Percentiles rank a stretch among this genome's conserved stretches.
Conservation (phyloP, 2,113 vertebrate genomes). For the Cinclus cinclus region DNA sequence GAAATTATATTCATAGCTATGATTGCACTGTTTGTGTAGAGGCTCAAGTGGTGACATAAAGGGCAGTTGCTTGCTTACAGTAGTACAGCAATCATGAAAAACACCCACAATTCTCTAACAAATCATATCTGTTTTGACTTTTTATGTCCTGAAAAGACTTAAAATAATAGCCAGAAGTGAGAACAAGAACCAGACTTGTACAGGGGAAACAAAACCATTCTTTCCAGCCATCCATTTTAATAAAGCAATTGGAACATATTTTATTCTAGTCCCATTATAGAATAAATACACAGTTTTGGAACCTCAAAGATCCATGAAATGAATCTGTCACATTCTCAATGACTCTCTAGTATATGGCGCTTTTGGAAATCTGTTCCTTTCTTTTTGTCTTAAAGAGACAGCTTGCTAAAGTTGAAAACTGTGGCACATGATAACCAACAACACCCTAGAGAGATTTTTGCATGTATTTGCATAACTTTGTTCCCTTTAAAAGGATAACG, state of each 20-base stretch:
- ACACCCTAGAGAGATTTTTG: background rate
- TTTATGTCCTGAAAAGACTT: background rate
- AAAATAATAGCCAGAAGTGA: background rate
- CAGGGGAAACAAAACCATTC: background rate
- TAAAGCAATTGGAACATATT: background rate
- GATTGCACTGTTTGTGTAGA: background rate
- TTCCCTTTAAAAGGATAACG: background rate
- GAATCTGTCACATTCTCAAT: constrained; percentile 7
- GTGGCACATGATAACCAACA: background rate
- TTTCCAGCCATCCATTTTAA: background rate
- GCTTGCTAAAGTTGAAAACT: background rate
- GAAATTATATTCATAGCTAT: background rate
- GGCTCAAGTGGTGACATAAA: background rate
- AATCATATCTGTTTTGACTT: background rate
- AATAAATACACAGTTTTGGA: constrained; percentile 13
- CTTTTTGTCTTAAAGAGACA: background rate
- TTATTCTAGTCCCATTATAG: background rate
- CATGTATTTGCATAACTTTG: background rate
- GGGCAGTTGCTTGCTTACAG: background rate
- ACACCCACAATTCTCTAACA: background rate
- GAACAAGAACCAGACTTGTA: background rate
- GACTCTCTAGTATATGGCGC: background rate
- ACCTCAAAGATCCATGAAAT: background rate
- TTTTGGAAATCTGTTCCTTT: background rate
- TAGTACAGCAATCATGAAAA: background rate